Base-by-base conservation (phyloP, 2,113 vertebrate genomes). In the Hippolais icterina region DNA sequence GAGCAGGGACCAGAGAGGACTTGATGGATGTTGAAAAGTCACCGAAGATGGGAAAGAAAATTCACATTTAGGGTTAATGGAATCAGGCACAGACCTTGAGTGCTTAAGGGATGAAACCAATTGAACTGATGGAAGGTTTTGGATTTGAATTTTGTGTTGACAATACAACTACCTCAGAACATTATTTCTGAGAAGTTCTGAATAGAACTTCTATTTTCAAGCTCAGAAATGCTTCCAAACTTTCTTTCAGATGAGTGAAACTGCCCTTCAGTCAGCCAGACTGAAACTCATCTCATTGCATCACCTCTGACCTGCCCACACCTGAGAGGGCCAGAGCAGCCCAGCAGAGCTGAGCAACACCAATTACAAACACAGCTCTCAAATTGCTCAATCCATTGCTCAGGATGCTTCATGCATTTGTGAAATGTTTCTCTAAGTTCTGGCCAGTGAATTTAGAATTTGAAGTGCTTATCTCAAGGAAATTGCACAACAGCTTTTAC, bases 1-100 rank as follows among this genome's bases (percentile, higher is more conserved):
- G 63, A 96, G 60, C 76, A 94, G 46, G 59, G 87, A 92, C 47
- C 7, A 10, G 69, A 69, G 0, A 22, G 86, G 61, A 74, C 57
- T 44, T 28, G 24, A 83, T 12, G 25, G 42, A 88, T 90, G 75
- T 3, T 44, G 47, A 19, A 87, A 87, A 87, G 63, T 64, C 79
- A 57, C 3, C 21, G 39, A 87, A 69, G 33, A 80, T 37, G 82
- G 61, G 64, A 83, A 53, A 66, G 82, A 89, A 78, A 95, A 94
- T 28, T 89, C 72, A 77, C 83, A 46, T 49, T 91, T 7, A 56
- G 60, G 89, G 75, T 89, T 92, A 44, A 78, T 88, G 95, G 90
- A 96, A 85, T 60, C 25, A 89, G 93, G 89, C 56, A 93, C 93
- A 95, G 93, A 97, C 93, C 79, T 90, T 2, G n/a, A 68, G 18